Percentiles rank a stretch among this genome's conserved stretches.
Evolutionary conservation across 2,888 invertebrate species (phyloP).

Genomic region (Amblyjoppa proteus): DNA sequence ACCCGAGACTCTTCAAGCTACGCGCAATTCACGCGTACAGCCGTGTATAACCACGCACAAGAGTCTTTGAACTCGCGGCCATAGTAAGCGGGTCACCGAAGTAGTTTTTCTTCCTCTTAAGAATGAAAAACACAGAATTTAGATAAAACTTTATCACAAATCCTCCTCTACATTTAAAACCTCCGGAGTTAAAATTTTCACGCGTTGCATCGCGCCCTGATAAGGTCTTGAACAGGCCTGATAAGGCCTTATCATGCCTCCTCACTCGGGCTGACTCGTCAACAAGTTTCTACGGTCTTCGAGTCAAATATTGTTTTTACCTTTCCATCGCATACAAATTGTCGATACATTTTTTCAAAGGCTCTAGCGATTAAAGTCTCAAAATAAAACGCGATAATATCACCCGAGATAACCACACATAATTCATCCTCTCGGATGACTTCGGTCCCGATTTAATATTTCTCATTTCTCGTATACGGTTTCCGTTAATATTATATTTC

Average conservation of each 20-base stretch:
- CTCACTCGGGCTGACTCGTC: too few species aligned
- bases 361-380: too few species aligned
- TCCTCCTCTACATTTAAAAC: neutral
- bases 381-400: too few species aligned
- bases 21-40: slow-evolving; percentile 27
- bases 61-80: slow-evolving; percentile 32
- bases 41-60: slow-evolving; percentile 13
- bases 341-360: too few species aligned
- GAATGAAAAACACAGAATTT: slow-evolving; percentile 11
- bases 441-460: neutral
- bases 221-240: too few species aligned
- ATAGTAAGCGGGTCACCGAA: slow-evolving; percentile 38
- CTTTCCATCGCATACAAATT: neutral
- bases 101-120: neutral
- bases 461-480: neutral
- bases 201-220: too few species aligned
- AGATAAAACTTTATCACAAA: slow-evolving; percentile 29
- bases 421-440: neutral
- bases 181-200: too few species aligned
- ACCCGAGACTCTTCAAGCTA: neutral
- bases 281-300: neutral
- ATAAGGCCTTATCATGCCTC: too few species aligned
- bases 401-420: neutral
- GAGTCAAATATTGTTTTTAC: neutral
- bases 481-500: slow-evolving; percentile 24